A percentile compares a stretch with the other conserved stretches of the same genome.
phyloP scores from a whole-genome alignment of 2,888 invertebrate species.

The Chirona hameri region DNA sequence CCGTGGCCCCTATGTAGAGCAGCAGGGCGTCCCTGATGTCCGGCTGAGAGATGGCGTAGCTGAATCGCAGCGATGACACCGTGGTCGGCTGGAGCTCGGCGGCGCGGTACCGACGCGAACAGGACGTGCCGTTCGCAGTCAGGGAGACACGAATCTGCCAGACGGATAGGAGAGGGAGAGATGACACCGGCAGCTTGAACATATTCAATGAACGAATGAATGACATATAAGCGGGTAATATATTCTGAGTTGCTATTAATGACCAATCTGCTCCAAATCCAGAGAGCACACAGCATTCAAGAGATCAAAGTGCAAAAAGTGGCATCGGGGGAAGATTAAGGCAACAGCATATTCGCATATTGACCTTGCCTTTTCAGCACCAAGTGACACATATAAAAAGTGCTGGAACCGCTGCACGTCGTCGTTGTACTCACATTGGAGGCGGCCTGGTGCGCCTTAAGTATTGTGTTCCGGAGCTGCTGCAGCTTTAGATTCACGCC shows the following conservation, averaged over 20 bases:
- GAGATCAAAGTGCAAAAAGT: too few species aligned
- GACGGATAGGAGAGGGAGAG: neutral
- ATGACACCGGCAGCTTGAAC: neutral
- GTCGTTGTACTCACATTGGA: neutral
- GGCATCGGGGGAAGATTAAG: too few species aligned
- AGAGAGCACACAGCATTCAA: too few species aligned
- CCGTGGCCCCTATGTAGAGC: too few species aligned
- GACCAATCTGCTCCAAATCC: too few species aligned
- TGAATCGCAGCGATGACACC: conserved; percentile 35
- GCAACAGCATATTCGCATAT: too few species aligned
- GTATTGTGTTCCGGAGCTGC: neutral
- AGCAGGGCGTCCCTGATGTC: conserved; percentile 35
- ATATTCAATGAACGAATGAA: too few species aligned
- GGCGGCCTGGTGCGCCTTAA: neutral
- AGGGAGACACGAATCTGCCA: conserved; percentile 39
- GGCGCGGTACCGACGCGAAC: conserved; percentile 37
- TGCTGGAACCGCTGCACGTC: too few species aligned
- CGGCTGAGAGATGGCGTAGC: conserved; percentile 36
- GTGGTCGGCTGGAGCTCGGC: conserved; percentile 36
- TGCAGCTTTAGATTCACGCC: neutral
- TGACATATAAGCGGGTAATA: too few species aligned
- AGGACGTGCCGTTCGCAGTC: conserved; percentile 35
- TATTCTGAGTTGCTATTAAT: too few species aligned
- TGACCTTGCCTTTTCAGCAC: too few species aligned
- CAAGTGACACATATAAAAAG: too few species aligned